Base-by-base conservation (phyloP, 2,797 vertebrate genomes). In the Australoheros facetus region DNA sequence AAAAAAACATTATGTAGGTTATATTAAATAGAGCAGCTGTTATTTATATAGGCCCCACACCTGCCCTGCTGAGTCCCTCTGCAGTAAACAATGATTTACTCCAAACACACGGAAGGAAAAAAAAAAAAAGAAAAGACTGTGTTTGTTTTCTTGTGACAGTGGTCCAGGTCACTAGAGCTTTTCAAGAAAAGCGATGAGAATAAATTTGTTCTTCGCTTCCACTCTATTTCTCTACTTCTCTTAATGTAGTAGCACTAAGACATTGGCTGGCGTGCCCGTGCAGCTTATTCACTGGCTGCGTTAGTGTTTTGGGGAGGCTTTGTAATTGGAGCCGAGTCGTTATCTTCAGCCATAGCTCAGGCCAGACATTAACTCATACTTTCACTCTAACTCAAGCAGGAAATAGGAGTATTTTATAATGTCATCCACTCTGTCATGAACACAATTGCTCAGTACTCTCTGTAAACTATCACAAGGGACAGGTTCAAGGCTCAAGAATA, bases 1-100 rank as follows among this genome's bases (percentile, higher is more conserved):
- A 23, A 34, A 48, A 54, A 60, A 32, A 73, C 14, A 21, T 23
- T 64, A 74, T 64, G 56, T 55, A 48, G 73, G 79, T 23, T 10
- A 78, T 88, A 78, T 80, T 86, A 86, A 86, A 78, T 85, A 80
- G 81, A 91, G 86, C 93, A 93, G 93, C 84, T 94, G 90, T 92
- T 94, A 88, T 91, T 91, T 92, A 93, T 91, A 87, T 88, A 88
- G 90, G 89, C 86, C 84, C 85, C 85, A 88, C 94, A 94, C 92
- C 94, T 94, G 94, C 86, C 90, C 91, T 80, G 83, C 82, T 90
- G 87, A 91, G 80, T 91, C 80, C 76, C 80, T 89, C 73, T 79
- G 84, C 93, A 82, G 88, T 93, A 95, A 95, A 95, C 93, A 95
- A 89, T 90, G 87, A 93, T 94, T 94, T 91, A 92, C 88, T 91